Conservation (phyloP, 2,888 invertebrate genomes). For the Cheilosia vernalis region DNA sequence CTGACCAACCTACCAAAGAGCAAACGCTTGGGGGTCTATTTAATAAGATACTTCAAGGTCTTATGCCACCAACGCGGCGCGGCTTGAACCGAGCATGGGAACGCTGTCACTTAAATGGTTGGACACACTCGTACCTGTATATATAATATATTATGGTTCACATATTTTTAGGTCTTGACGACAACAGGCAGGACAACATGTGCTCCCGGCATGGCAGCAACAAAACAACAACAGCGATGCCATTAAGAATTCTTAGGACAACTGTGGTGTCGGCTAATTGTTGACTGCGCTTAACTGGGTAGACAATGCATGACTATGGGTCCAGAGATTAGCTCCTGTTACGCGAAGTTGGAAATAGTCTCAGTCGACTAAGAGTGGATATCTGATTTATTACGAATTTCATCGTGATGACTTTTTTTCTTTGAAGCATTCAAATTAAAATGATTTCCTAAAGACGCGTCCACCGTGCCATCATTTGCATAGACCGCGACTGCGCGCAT, state of each 20-base stretch:
- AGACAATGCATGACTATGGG: slow-evolving; percentile 20
- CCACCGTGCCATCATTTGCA: slow-evolving; percentile 15
- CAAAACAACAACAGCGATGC: neutral
- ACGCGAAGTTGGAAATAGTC: slow-evolving; percentile 26
- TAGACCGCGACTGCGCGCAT: slow-evolving; percentile 31
- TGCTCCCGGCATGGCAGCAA: slow-evolving; percentile 12
- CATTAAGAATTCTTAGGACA: slow-evolving; percentile 47
- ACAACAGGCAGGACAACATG: slow-evolving; percentile 47
- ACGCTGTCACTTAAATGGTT: slow-evolving; percentile 27
- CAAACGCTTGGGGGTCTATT: slow-evolving; percentile 58
- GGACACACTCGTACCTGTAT: neutral
- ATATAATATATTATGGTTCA: slow-evolving; percentile 29
- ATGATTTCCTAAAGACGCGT: slow-evolving; percentile 11
- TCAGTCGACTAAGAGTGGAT: neutral
- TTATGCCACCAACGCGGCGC: slow-evolving; percentile 66
- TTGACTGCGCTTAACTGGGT: slow-evolving; percentile 40
- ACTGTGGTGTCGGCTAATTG: slow-evolving; percentile 60
- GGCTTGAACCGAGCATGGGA: slow-evolving; percentile 50
- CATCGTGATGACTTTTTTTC: neutral
- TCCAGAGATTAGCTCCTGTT: slow-evolving; percentile 30
- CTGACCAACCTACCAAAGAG: slow-evolving; percentile 60
- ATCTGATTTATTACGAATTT: no score
- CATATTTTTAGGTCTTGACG: slow-evolving; percentile 41
- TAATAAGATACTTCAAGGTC: slow-evolving; percentile 74
- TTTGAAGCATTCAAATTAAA: neutral